A percentile compares a stretch with the other conserved stretches of the same genome.
Evolutionary conservation across 2,113 vertebrate genomes (phyloP).

Genomic region (Oceanodroma tethys): DNA sequence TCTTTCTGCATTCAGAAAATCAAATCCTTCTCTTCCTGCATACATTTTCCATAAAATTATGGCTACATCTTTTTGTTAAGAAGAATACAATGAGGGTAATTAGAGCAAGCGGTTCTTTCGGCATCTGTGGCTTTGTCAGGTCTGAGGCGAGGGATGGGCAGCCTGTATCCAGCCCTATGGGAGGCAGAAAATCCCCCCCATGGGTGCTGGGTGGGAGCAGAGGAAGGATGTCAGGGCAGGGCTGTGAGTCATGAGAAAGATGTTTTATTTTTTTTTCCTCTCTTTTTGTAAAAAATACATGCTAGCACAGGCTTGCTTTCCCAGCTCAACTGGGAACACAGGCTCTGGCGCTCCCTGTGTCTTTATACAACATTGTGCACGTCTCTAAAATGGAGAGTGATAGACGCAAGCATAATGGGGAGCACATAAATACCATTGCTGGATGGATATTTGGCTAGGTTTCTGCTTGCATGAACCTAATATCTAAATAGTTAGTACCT

Average conservation of each 20-base stretch:
- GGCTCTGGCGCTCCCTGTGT: not conserved
- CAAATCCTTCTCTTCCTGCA: not conserved
- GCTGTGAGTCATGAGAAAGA: not conserved
- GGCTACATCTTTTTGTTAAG: not conserved
- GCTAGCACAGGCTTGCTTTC: not conserved
- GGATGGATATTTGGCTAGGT: not conserved
- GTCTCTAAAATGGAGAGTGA: not conserved
- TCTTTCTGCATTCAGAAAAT: not conserved
- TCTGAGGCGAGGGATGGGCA: not conserved
- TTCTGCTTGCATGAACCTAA: not conserved
- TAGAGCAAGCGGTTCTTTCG: not conserved
- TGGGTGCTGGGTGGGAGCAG: not conserved
- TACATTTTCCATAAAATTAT: not conserved
- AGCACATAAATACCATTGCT: too few species aligned
- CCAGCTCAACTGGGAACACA: not conserved
- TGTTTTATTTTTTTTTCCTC: not conserved
- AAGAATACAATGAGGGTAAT: not conserved
- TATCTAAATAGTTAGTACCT: not conserved
- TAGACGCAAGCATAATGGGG: accelerated
- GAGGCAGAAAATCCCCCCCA: not conserved
- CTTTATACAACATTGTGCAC: not conserved
- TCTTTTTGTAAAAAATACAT: not conserved
- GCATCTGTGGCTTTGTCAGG: not conserved
- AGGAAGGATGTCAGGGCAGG: not conserved
- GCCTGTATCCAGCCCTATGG: not conserved